These are phyloP conservation scores for Nycteola revayana DNA, from an alignment of 2,888 invertebrate genomes.

Conservation along the genomic window DNA sequence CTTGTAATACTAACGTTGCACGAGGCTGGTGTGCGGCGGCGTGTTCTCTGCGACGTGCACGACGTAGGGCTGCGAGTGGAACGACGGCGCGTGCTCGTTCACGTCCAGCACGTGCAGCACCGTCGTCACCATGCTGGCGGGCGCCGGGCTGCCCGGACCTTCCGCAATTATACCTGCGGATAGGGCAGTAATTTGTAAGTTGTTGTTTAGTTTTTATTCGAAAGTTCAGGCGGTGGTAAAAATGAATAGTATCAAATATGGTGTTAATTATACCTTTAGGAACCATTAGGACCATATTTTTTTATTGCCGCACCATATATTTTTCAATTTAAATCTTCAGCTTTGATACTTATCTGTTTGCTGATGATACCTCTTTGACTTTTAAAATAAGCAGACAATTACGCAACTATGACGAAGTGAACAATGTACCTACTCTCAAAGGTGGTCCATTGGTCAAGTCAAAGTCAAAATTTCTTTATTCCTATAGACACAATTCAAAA, in stretches of 20 bases:
- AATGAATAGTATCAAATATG: not conserved
- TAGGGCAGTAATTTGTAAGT: not conserved
- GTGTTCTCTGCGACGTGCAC: slow-evolving; percentile 91
- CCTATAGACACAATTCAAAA: too few species aligned
- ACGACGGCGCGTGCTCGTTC: slow-evolving; percentile 94
- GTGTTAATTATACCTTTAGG: too few species aligned
- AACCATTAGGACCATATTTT: too few species aligned
- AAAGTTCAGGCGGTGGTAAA: slow-evolving; percentile 33
- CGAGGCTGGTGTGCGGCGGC: slow-evolving; percentile 87
- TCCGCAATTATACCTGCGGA: slow-evolving; percentile 60
- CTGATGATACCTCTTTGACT: too few species aligned
- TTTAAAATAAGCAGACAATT: too few species aligned
- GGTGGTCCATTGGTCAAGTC: too few species aligned
- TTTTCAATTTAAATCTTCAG: too few species aligned
- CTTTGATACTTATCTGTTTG: too few species aligned
- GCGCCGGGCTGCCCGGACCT: slow-evolving; percentile 69
- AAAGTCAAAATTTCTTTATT: too few species aligned
- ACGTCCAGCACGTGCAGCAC: slow-evolving; percentile 92
- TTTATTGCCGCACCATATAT: too few species aligned
- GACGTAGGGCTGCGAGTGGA: slow-evolving; percentile 92
- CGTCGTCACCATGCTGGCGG: slow-evolving; percentile 87
- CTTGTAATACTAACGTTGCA: slow-evolving; percentile 81
- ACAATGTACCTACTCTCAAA: too few species aligned
- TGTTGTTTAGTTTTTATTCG: not conserved
- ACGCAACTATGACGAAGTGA: too few species aligned